Evolutionary conservation across 2,888 invertebrate genomes (phyloP), one percentile per base, ranked within the genome.

Genomic region (Ophion slaviceki): DNA sequence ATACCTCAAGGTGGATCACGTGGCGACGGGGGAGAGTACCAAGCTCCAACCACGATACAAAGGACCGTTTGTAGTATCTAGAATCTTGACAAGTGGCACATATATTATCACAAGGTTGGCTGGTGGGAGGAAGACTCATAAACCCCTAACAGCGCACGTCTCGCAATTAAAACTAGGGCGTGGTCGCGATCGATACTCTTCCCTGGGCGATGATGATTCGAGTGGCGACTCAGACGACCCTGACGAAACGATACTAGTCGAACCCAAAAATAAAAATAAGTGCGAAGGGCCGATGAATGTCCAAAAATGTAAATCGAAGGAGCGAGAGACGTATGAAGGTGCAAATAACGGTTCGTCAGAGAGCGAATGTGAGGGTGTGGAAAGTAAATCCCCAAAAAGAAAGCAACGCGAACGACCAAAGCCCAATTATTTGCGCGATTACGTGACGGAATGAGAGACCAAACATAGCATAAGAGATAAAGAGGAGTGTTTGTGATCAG

Each of bases 1-100:
- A 0, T 87, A 77, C 59, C 28, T 85, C 10, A 79, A 82, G 47
- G 62, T 70, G 8, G 67, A 81, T 10, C 74, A 66, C n/a, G 57
- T 76, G 10, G 59, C 77, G 1, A 85, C 86, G 2, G 84, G 80
- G 1, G 86, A 87, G 11, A 83, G 82, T 36, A 87, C 86, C 0
- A 85, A 87, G 40, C 24, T 87, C 0, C 84, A 87, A 66, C 70
- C 64, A n/a, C 78, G 78, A 11, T 83, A 68, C 45, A 72, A 72
- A 28, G 78, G 74, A 14, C 83, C 83, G 1, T 79, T 68, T n/a
- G 83, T 74, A 5, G 36, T 83, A 8, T 10, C 67, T 8, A 74
- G n/a, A 10, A n/a, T 47, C 2, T 53, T 62, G 2, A n/a, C 59
- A 59, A 78, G 62, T 36, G 82, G 78, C 59, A 82, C 78, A 0